Base-by-base conservation (phyloP, 2,797 vertebrate species). In the Naso thynnoides region DNA sequence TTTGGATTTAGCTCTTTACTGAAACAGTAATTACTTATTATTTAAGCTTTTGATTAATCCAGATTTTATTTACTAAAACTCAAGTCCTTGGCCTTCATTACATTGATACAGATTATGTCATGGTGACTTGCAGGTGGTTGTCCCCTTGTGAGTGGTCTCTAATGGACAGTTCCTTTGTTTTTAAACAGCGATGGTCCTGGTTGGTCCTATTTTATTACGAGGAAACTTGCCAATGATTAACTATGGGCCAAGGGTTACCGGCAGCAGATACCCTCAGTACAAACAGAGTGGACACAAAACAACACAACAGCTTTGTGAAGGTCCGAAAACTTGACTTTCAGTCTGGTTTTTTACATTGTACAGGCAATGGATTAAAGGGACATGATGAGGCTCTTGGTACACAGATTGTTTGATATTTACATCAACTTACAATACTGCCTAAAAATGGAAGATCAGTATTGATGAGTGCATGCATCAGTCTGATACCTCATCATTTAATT, bases 141-240 rank as follows among this genome's bases (percentile, higher is more conserved):
- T 36, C 13, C 33, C 44, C 52, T 3, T 60, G 39, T 33, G 45
- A 67, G 41, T 78, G 54, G 68, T 64, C 55, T 19, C 6, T 13
- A n/a, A 21, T 15, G 24, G 24, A 47, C 50, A 24, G 15, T 2
- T 55, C 24, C 36, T 70, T 49, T 79, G 77, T 80, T 84, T 52
- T 31, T 66, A 68, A 70, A 77, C 63, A 54, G 21, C 21, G 18
- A 1, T 3, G 0, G n/a, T 9, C 53, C 27, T 59, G 24, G 68
- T n/a, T n/a, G n/a, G n/a, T n/a, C n/a, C n/a, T n/a, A n/a, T n/a
- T n/a, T n/a, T n/a, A n/a, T n/a, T 67, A 18, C 60, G 48, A 53
- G 61, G 27, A 73, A 41, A 31, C 1, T 19, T 73, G 76, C 60
- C 50, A 89, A 86, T 89, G 63, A 88, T 83, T 79, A 84, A 89